These are phyloP conservation scores for Phenganax subtilis DNA, from an alignment of 92 coral and sea anemone genomes.

Conservation along the genomic window DNA sequence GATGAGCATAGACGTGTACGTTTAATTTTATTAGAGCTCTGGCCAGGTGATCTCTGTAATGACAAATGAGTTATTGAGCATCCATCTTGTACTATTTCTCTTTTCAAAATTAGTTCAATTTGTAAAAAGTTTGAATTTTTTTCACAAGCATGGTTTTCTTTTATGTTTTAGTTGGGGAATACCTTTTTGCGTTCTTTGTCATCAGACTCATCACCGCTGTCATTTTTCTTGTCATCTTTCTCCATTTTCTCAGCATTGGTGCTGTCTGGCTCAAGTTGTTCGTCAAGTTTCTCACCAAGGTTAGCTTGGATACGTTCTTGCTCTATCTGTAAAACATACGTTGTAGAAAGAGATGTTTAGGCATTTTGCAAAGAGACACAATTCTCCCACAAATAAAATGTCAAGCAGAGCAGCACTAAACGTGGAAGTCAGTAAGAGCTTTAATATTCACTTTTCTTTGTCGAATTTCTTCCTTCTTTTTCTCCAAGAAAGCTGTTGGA, in stretches of 20 bases:
- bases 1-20: constrained; percentile 38
- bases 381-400: neutral
- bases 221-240: constrained; percentile 20
- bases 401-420: neutral
- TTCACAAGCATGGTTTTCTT: neutral
- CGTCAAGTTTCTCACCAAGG: constrained; percentile 67
- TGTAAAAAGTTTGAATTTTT: neutral
- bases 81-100: neutral
- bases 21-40: constrained; percentile 24
- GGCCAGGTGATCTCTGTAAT: constrained; percentile 33
- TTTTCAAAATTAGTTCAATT: neutral
- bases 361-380: too few species aligned
- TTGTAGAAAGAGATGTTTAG: too few species aligned
- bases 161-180: neutral
- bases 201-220: constrained; percentile 35
- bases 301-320: constrained; percentile 95
- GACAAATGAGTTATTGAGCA: constrained; percentile 33
- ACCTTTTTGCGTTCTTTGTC: constrained; percentile 12
- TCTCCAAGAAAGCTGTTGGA: constrained; percentile 80
- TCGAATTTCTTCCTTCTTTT: constrained; percentile 92
- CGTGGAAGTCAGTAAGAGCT: too few species aligned
- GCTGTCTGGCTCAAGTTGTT: constrained; percentile 92
- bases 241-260: constrained; percentile 64
- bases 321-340: constrained; percentile 54
- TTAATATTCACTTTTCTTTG: constrained; percentile 65